A percentile compares a stretch with the other conserved stretches of the same genome.
Conservation (phyloP, 2,888 invertebrate genomes). For the Tryphoninae sp. region DNA sequence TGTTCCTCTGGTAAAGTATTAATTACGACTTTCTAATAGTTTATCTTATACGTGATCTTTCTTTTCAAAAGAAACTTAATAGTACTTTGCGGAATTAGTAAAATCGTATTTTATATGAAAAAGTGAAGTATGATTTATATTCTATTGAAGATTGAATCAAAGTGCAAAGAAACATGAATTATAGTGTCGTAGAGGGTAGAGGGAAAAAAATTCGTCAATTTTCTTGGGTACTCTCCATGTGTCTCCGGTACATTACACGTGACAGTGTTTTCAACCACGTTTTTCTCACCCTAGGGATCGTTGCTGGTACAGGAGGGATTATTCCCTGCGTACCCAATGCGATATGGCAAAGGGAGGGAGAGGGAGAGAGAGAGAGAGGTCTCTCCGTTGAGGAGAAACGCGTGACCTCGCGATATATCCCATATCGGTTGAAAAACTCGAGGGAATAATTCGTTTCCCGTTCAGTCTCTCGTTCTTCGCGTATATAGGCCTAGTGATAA, state of each 20-base stretch:
- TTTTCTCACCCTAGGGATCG: conserved; percentile 26
- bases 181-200: background rate
- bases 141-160: conserved; percentile 16
- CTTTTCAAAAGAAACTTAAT: background rate
- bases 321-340: conserved; percentile 25
- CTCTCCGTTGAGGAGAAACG: conserved; percentile 37
- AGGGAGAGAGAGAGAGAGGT: conserved; percentile 31
- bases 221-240: conserved; percentile 3
- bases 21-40: background rate
- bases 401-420: conserved; percentile 58
- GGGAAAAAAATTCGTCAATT: conserved; percentile 11
- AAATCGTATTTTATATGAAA: background rate
- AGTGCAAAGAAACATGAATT: conserved; percentile 9
- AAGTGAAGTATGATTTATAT: conserved; percentile 1
- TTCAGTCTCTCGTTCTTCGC: conserved; percentile 62
- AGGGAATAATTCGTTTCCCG: conserved; percentile 77
- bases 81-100: background rate
- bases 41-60: background rate
- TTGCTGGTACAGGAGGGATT: conserved; percentile 18
- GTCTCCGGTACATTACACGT: conserved; percentile 6
- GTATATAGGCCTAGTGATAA: conserved; percentile 70
- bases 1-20: background rate
- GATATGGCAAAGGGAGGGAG: conserved; percentile 1
- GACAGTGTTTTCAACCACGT: conserved; percentile 33
- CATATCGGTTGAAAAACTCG: conserved; percentile 67